phyloP scores from a whole-genome alignment of 37 sponge, comb jelly and placozoan species.

The Axinella damicornis region DNA sequence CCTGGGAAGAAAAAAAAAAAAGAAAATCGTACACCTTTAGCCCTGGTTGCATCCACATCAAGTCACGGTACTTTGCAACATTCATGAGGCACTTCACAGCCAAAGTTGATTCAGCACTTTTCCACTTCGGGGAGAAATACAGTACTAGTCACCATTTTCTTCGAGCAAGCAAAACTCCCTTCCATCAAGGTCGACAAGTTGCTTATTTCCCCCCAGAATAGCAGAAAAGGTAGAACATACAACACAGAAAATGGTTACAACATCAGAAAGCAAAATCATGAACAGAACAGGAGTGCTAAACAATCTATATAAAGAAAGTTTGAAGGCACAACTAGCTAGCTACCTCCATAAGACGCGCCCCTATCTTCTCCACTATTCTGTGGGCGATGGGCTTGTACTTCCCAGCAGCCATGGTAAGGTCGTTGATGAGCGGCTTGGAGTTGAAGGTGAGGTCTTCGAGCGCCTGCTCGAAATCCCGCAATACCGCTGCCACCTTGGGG shows the following conservation, averaged over 20 bases:
- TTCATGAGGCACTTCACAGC: too few relatives aligned
- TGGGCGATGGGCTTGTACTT: slow-evolving; percentile 67
- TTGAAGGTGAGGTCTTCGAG: slow-evolving; percentile 91
- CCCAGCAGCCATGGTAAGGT: slow-evolving; percentile 83
- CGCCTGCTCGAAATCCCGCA: slow-evolving; percentile 21
- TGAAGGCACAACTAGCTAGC: slow-evolving; percentile 7
- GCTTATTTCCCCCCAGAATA: too few relatives aligned
- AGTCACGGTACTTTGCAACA: too few relatives aligned
- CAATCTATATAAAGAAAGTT: not conserved
- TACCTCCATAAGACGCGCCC: slow-evolving; percentile 69
- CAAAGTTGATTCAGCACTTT: not conserved
- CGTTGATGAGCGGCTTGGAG: slow-evolving; percentile 92
- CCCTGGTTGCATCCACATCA: too few relatives aligned
- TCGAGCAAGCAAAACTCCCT: too few relatives aligned
- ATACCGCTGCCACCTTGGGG: not conserved
- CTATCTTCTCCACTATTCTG: slow-evolving; percentile 70
- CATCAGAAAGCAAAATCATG: too few relatives aligned
- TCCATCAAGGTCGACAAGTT: too few relatives aligned
- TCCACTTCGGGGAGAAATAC: not conserved
- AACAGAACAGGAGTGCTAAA: not conserved
- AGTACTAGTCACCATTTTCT: not conserved
- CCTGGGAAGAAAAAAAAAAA: slow-evolving; percentile 56
- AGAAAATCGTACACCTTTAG: not conserved
- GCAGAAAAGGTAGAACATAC: too few relatives aligned
- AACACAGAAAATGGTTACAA: too few relatives aligned